Base-by-base conservation (phyloP, 2,113 vertebrate species). In the Odontesthes bonariensis region DNA sequence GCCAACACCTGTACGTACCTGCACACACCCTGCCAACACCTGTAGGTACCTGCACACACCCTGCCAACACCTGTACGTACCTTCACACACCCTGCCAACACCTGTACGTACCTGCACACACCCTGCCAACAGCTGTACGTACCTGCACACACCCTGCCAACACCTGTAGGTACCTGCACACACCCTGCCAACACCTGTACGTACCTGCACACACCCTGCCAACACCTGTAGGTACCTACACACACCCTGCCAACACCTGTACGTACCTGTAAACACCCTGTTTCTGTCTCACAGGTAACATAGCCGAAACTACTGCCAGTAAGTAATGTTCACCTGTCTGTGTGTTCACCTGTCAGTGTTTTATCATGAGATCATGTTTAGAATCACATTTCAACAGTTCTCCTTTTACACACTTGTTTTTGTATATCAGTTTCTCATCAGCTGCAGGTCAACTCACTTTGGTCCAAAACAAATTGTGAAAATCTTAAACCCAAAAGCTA, bases 1-100 rank as follows among this genome's bases (percentile, higher is more conserved):
- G 95, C 97, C 77, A 98, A 99, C 0, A 94, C 91, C 46, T 99
- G 98, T 99, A 92, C 49, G 96, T 94, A 27, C 27, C 27, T 27
- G 27, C 3, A 27, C 27, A 27, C 27, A 27, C 27, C 27, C 27
- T 27, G 27, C 27, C 27, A 27, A 27, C 27, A 27, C 35, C 35
- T 38, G 35, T 38, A 7, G 2, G 35, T 8, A 38, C 35, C 35
- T 8, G 2, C 5, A 7, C 35, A 38, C 6, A 38, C 2, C n/a
- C 96, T 0, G 95, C 97, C 77, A 98, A 99, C 27, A 27, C 27
- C 27, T 27, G 27, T 27, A 27, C 70, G 16, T 12, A 12, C 6
- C 9, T 71, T 12, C 22, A 54, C 22, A 54, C 22, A 16, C 65
- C 95, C 95, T 0, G 95, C 96, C 77, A 98, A 98, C 0, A 94